These are phyloP conservation scores for Passer domesticus DNA, from an alignment of 2,113 vertebrate genomes.

Conservation along the genomic window DNA sequence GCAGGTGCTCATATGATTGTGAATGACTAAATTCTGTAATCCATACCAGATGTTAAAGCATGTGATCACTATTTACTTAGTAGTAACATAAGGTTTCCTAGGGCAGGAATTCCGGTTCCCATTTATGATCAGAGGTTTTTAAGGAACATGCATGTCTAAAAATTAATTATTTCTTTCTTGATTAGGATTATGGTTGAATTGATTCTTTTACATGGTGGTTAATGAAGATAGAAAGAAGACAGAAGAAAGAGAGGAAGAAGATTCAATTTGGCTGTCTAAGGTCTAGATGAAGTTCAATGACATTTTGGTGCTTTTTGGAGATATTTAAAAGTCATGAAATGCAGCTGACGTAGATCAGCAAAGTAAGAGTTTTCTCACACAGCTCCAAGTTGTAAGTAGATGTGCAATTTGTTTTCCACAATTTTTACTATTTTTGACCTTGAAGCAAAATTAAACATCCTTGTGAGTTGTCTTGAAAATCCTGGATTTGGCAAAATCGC, in stretches of 20 bases:
- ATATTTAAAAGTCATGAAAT: not conserved
- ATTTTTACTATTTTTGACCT: not conserved
- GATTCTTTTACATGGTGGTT: not conserved
- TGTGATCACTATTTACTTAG: not conserved
- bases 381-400: not conserved
- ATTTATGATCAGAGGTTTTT: not conserved
- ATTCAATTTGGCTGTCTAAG: not conserved
- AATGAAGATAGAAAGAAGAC: not conserved
- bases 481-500: not conserved
- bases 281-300: not conserved
- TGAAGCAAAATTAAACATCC: not conserved
- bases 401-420: not conserved
- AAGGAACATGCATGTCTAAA: not conserved
- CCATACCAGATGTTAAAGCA: not conserved
- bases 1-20: not conserved
- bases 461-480: not conserved
- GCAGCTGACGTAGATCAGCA: not conserved
- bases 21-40: not conserved
- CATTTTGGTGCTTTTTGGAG: not conserved
- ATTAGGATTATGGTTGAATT: not conserved
- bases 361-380: not conserved
- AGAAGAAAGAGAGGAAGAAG: not conserved
- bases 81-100: not conserved
- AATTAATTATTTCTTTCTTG: not conserved
- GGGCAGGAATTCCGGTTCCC: not conserved